phyloP scores from a whole-genome alignment of 92 coral and sea anemone species.

The Palythoa caribaeorum region DNA sequence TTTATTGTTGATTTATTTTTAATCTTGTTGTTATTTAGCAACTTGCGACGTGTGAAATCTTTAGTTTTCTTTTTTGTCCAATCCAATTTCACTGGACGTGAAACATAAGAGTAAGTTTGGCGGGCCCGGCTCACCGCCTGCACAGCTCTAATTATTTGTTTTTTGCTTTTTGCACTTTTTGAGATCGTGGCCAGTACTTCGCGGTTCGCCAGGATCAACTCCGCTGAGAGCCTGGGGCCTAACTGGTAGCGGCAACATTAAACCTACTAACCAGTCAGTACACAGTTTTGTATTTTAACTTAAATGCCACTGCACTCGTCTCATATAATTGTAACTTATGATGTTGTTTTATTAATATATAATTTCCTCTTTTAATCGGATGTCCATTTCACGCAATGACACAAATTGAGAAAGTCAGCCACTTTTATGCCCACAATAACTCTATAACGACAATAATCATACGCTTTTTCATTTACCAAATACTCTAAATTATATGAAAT shows the following conservation, averaged over 20 bases:
- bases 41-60: too few relatives aligned
- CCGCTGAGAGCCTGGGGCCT: conserved; percentile 43
- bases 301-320: neutral
- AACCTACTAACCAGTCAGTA: conserved; percentile 28
- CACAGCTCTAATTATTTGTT: conserved; percentile 25
- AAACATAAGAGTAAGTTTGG: too few relatives aligned
- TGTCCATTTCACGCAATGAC: too few relatives aligned
- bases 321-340: neutral
- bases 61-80: too few relatives aligned
- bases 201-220: conserved; percentile 6
- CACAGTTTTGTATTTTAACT: neutral
- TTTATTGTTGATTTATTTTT: too few relatives aligned
- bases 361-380: neutral
- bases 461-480: too few relatives aligned
- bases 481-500: too few relatives aligned
- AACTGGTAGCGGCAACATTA: conserved; percentile 18
- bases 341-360: neutral
- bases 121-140: neutral
- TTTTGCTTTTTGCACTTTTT: neutral
- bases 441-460: too few relatives aligned
- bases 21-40: too few relatives aligned
- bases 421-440: too few relatives aligned
- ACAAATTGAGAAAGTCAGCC: too few relatives aligned
- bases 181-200: conserved; percentile 18
- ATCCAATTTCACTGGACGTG: too few relatives aligned